A percentile compares a stretch with the other conserved stretches of the same genome.
phyloP scores from a whole-genome alignment of 2,113 vertebrate species.

The Lasiurus cinereus region DNA sequence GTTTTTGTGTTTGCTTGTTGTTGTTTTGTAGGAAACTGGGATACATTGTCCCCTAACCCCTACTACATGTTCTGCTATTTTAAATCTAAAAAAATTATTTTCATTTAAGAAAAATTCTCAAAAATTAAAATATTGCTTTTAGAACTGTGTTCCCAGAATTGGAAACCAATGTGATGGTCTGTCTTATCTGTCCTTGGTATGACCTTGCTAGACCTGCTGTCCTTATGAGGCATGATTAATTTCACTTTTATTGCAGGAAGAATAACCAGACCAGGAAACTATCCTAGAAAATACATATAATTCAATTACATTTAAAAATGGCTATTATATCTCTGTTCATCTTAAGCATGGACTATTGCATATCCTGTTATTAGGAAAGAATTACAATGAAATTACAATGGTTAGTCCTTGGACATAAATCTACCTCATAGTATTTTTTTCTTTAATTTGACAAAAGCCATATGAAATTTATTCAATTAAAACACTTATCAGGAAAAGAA shows the following conservation, averaged over 20 bases:
- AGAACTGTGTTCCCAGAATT: background rate
- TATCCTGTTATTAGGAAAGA: slow-evolving; percentile 65
- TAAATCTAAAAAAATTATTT: background rate
- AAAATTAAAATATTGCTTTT: slow-evolving; percentile 37
- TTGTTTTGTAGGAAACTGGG: background rate
- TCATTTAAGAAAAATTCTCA: background rate
- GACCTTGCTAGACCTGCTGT: background rate
- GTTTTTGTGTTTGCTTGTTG: background rate
- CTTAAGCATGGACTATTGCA: slow-evolving; percentile 75
- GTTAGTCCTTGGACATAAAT: slow-evolving; percentile 47
- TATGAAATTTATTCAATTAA: slow-evolving; percentile 40
- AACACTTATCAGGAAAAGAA: background rate
- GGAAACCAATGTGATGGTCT: background rate
- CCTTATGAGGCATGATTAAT: background rate
- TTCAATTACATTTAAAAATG: background rate
- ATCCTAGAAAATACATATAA: background rate
- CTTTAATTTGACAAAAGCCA: slow-evolving; percentile 48
- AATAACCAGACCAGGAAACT: background rate
- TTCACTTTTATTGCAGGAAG: background rate
- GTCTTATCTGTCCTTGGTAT: background rate
- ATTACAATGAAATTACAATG: slow-evolving; percentile 79
- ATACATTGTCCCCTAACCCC: background rate
- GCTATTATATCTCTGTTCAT: slow-evolving; percentile 74
- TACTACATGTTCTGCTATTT: background rate
- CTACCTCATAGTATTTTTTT: slow-evolving; percentile 4